These are phyloP conservation scores for Cryptoblepharus egeriae DNA, from an alignment of 2,797 vertebrate species.

Conservation along the genomic window DNA sequence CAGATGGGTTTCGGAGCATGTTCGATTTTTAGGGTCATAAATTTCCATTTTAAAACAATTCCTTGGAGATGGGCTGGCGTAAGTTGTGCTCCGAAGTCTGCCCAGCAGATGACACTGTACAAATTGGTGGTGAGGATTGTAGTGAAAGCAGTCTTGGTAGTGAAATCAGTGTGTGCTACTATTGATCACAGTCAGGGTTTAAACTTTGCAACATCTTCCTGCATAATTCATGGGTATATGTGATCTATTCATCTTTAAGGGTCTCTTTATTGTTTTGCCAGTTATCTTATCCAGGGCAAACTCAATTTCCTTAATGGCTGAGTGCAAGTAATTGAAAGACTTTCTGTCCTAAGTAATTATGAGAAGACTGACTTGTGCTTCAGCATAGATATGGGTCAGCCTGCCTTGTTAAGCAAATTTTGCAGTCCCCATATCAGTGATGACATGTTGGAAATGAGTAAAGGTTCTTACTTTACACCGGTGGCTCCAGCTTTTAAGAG, in stretches of 20 bases:
- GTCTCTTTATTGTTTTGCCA: slow-evolving; percentile 54
- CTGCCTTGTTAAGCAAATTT: slow-evolving; percentile 44
- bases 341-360: slow-evolving; percentile 41
- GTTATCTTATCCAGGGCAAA: slow-evolving; percentile 57
- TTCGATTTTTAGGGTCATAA: neutral
- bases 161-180: neutral
- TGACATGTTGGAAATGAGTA: neutral
- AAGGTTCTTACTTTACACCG: neutral
- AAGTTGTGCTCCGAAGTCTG: neutral
- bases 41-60: neutral
- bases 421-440: slow-evolving; percentile 37
- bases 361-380: slow-evolving; percentile 64
- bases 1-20: neutral
- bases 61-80: neutral
- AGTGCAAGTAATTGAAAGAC: slow-evolving; percentile 68
- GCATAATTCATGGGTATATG: slow-evolving; percentile 2
- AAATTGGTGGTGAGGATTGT: neutral
- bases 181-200: neutral
- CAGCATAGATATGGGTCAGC: slow-evolving; percentile 55
- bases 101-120: neutral
- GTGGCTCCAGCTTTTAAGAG: fast-evolving
- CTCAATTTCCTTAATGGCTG: slow-evolving; percentile 66
- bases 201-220: slow-evolving; percentile 3
- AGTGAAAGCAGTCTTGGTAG: neutral
- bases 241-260: slow-evolving; percentile 40